These are phyloP conservation scores for Eupsilia transversa DNA, from an alignment of 2,888 invertebrate species.

Conservation along the genomic window DNA sequence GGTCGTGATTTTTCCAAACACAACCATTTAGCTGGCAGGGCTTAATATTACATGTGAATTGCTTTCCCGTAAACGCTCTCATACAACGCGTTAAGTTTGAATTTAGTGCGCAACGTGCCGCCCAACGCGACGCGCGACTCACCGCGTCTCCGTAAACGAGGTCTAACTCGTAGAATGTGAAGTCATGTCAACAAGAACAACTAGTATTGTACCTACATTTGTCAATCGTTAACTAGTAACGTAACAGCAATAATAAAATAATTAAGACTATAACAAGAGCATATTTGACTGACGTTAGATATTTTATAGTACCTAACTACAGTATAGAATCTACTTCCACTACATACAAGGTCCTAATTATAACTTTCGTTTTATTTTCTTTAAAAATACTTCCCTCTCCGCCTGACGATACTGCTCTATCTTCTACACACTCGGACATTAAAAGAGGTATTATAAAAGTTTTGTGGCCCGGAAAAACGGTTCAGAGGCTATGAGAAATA, in stretches of 20 bases:
- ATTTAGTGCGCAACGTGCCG: too few species aligned
- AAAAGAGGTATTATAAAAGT: slow-evolving; percentile 15
- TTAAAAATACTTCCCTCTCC: not conserved
- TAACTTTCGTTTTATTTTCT: not conserved
- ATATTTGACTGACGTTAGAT: not conserved
- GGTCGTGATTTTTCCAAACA: too few species aligned
- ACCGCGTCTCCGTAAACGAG: too few species aligned
- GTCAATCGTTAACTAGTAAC: not conserved
- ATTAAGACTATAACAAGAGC: too few species aligned
- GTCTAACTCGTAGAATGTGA: not conserved
- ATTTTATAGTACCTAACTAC: not conserved
- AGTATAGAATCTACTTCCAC: not conserved
- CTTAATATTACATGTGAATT: too few species aligned
- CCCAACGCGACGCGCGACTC: too few species aligned
- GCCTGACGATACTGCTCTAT: not conserved
- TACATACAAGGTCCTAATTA: not conserved
- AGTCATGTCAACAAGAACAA: not conserved
- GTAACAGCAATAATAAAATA: not conserved
- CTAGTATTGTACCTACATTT: not conserved
- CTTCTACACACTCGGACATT: not conserved
- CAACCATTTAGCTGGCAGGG: too few species aligned
- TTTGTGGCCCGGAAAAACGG: slow-evolving; percentile 37
- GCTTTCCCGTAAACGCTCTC: too few species aligned
- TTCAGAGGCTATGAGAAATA: slow-evolving; percentile 9
- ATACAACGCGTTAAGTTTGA: too few species aligned